Evolutionary conservation across 2,113 vertebrate species (phyloP), one percentile per base, ranked within the genome.

Genomic region (Brachionichthys hirsutus): DNA sequence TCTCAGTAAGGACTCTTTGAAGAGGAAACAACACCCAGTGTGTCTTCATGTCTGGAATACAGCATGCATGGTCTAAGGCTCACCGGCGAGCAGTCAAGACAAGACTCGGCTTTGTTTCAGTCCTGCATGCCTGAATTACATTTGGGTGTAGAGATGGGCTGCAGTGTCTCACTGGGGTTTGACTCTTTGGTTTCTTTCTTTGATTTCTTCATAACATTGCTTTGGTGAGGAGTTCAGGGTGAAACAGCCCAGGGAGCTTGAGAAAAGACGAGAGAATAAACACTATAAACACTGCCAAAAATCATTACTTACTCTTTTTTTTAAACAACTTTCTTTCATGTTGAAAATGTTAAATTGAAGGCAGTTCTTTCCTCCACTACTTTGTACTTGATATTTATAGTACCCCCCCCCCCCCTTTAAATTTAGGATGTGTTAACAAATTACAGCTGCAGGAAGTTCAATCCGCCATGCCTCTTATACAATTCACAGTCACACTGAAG

Each of bases 31-130:
- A 30, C 50, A 63, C 38, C 48, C 43, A 57, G 51, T 73, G 48
- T 57, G 44, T 38, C 24, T 57, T 18, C 0, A 36, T 60, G 52
- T 62, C 43, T 61, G 56, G 61, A 2, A 51, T 1, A 17, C 52
- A 55, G 47, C 44, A 52, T 1, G 3, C 6, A 30, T 53, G 71
- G 43, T 54, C 75, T 45, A 36, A 62, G 53, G 40, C 46, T 62
- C 16, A 12, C 42, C 46, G 52, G 46, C 38, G 7, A 10, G 36
- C 17, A 64, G 5, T 38, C 30, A 3, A 68, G 71, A 77, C 75
- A 77, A 80, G 49, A 67, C 54, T 18, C 38, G 41, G 18, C 67
- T 85, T 84, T 85, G 76, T 85, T 61, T 69, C 54, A 41, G 61
- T 59, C 38, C 36, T 66, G 64, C 22, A 54, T 67, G 55, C 47